A percentile compares a stretch with the other conserved stretches of the same genome.
phyloP scores from a whole-genome alignment of 1,140 invertebrate species.

The Ceratitis capitata region DNA sequence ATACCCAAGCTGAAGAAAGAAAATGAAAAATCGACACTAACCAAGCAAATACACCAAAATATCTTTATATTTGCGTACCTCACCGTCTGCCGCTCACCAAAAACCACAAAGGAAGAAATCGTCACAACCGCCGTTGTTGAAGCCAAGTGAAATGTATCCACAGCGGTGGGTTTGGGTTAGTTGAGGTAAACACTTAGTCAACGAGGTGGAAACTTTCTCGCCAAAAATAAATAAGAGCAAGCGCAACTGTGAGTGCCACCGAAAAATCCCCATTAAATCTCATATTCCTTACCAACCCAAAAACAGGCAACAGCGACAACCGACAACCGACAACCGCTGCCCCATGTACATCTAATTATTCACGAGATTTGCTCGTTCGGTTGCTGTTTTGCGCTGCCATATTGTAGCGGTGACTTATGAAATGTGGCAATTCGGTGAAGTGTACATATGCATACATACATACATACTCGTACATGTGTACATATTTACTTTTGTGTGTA shows the following conservation, averaged over 20 bases:
- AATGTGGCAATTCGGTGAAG: neutral
- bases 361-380: slow-evolving; percentile 3
- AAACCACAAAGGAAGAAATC: slow-evolving; percentile 5
- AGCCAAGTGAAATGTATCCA: neutral
- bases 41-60: neutral
- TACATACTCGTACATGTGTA: no score
- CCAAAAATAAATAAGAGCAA: slow-evolving; percentile 12
- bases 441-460: neutral
- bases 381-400: neutral
- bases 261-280: neutral
- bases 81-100: neutral
- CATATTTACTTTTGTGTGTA: neutral
- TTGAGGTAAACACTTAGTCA: neutral
- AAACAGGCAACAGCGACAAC: neutral
- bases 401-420: neutral
- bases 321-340: neutral
- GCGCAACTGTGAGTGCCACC: neutral
- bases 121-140: neutral
- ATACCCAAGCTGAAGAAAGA: neutral
- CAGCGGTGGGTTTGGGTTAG: neutral
- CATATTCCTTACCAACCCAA: neutral
- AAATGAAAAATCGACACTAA: neutral
- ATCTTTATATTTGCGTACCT: neutral
- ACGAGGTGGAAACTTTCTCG: slow-evolving; percentile 19
- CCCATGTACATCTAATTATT: neutral